Conservation (phyloP, 2,888 invertebrate species). For the Gastrophysa polygoni region DNA sequence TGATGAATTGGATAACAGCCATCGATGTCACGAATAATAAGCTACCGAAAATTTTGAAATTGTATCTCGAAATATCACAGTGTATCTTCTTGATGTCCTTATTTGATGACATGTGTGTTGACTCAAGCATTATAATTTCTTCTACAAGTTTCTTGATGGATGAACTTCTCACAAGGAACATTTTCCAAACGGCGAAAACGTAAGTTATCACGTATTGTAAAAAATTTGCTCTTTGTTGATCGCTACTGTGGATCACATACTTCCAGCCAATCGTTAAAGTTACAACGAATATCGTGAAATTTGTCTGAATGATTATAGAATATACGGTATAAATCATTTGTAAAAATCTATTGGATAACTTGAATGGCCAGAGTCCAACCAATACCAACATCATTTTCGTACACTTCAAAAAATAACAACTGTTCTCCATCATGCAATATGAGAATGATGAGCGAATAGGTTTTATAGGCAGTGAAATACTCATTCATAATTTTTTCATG, state of each 20-base stretch:
- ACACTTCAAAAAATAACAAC: conserved; percentile 6
- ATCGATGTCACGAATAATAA: background rate
- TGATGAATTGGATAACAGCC: background rate
- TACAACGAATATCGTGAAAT: conserved; percentile 5
- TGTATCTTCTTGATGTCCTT: background rate
- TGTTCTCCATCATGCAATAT: conserved; percentile 4
- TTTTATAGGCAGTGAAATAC: background rate
- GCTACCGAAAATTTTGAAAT: background rate
- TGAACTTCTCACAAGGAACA: background rate
- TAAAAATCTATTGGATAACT: background rate
- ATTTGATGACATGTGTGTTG: background rate
- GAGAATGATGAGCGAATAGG: background rate
- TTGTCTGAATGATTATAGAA: background rate
- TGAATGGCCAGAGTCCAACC: conserved; percentile 15
- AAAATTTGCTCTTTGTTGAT: background rate
- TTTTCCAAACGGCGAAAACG: conserved; percentile 15
- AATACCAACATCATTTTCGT: conserved; percentile 1
- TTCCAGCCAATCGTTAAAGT: background rate
- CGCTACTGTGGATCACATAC: background rate
- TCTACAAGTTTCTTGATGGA: background rate
- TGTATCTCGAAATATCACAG: background rate
- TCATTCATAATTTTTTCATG: background rate
- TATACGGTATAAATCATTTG: background rate
- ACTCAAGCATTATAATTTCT: background rate
- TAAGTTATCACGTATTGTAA: background rate